Evolutionary conservation across 2,888 invertebrate genomes (phyloP).

Genomic region (Augochlorella aurata): DNA sequence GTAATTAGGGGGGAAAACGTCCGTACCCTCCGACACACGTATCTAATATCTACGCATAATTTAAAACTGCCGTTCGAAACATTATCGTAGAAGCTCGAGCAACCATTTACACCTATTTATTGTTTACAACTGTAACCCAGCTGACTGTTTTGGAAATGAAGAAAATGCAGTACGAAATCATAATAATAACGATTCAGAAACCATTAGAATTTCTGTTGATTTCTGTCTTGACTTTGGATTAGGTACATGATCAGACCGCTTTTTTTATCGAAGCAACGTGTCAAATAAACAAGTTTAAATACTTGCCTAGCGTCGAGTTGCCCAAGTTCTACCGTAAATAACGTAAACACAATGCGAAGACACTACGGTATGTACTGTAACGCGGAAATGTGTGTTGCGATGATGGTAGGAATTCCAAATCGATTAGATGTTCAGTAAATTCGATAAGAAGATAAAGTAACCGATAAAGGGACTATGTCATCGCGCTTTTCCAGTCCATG

Average conservation of each 20-base stretch:
- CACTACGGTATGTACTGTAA: neutral
- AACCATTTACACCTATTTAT: neutral
- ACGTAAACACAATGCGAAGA: neutral
- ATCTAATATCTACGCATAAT: slow-evolving; percentile 1
- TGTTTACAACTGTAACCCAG: neutral
- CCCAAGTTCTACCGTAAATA: neutral
- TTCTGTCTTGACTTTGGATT: neutral
- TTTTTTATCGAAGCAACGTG: too few species aligned
- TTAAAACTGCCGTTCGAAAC: neutral
- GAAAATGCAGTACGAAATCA: too few species aligned
- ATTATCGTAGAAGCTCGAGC: neutral
- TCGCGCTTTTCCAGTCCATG: neutral
- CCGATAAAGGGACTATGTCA: slow-evolving; percentile 36
- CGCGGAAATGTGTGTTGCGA: neutral
- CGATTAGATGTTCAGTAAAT: slow-evolving; percentile 17
- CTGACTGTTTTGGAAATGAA: neutral
- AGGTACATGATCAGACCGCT: neutral
- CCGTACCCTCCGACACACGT: neutral
- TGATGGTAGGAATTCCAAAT: neutral
- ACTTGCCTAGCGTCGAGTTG: neutral
- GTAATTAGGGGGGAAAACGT: slow-evolving; percentile 62
- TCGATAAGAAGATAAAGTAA: slow-evolving; percentile 28
- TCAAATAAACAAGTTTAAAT: neutral
- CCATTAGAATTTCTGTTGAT: neutral
- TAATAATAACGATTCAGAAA: neutral